A percentile compares a stretch with the other conserved stretches of the same genome.
phyloP scores from a whole-genome alignment of 2,888 invertebrate genomes.

The Drosophila stalkeri region DNA sequence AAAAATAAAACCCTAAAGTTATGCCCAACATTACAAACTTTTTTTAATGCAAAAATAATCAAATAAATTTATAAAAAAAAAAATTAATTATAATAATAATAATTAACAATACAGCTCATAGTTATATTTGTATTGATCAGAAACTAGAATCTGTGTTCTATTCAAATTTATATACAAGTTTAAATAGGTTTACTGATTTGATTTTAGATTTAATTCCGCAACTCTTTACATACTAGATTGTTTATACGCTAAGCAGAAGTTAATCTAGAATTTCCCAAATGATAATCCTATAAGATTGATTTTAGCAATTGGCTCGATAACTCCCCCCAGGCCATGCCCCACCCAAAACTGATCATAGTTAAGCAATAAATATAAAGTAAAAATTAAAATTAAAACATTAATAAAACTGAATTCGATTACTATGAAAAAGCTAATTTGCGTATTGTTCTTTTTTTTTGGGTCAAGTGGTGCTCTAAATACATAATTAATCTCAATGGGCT shows the following conservation, averaged over 20 bases:
- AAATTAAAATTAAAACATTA: constrained; percentile 60
- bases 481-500: constrained; percentile 10
- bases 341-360: constrained; percentile 10
- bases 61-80: background rate
- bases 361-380: constrained; percentile 61
- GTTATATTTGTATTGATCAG: constrained; percentile 12
- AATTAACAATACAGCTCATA: constrained; percentile 3
- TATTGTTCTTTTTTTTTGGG: constrained; percentile 34
- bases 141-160: constrained; percentile 3
- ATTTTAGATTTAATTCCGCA: background rate
- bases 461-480: constrained; percentile 36
- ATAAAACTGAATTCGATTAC: constrained; percentile 65
- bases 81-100: background rate
- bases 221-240: background rate
- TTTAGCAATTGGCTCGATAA: constrained; percentile 11
- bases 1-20: constrained; percentile 15
- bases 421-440: constrained; percentile 31
- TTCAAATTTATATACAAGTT: background rate
- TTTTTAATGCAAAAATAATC: constrained; percentile 6
- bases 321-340: background rate
- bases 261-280: constrained; percentile 3
- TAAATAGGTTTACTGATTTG: background rate
- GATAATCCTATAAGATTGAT: constrained; percentile 29
- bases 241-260: constrained; percentile 1
- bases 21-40: constrained; percentile 16